Base-by-base conservation (phyloP, 2,888 invertebrate genomes). In the Aphodius granarius region DNA sequence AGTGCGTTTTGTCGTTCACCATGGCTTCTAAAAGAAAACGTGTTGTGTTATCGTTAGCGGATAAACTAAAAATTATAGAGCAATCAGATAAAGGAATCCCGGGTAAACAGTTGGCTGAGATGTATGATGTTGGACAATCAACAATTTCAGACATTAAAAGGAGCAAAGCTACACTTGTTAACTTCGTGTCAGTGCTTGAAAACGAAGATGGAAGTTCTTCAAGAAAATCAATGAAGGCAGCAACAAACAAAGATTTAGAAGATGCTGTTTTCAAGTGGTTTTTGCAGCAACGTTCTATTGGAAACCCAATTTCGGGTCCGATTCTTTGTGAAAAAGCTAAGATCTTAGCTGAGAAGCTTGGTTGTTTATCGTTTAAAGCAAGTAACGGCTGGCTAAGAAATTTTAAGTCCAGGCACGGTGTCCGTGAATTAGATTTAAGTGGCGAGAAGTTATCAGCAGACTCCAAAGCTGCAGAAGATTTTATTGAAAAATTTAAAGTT, bases 211-310 rank as follows among this genome's bases (percentile, higher is more conserved):
- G 81, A 74, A 78, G 78, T 76, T 80, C 79, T 73, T 78, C 73
- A 70, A 77, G 79, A 75, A 82, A 81, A 81, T 71, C 76, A 75
- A 80, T 81, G 78, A 79, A 81, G 77, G 77, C 73, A 77, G 78
- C 79, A 78, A 77, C 73, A 72, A 76, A 81, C 75, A 76, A 82
- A 81, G 65, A 80, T 73, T 79, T 83, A 76, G 82, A 83, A 77
- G 80, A 81, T 75, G 81, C 80, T 65, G 79, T 83, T 70, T 82
- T 79, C 72, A 80, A 78, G 73, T 82, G 82, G 82, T 81, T 81
- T 77, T 75, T 78, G 72, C 80, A 81, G 68, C 79, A 79, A 43
- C 77, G 80, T 21, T 76, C 79, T 23, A 43, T 79, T 43, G 76
- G 81, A 76, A 79, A 81, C 74, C 78, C 80, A 19, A 79, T 83